phyloP scores from a whole-genome alignment of 2,113 vertebrate genomes.

The Semnornis frantzii region DNA sequence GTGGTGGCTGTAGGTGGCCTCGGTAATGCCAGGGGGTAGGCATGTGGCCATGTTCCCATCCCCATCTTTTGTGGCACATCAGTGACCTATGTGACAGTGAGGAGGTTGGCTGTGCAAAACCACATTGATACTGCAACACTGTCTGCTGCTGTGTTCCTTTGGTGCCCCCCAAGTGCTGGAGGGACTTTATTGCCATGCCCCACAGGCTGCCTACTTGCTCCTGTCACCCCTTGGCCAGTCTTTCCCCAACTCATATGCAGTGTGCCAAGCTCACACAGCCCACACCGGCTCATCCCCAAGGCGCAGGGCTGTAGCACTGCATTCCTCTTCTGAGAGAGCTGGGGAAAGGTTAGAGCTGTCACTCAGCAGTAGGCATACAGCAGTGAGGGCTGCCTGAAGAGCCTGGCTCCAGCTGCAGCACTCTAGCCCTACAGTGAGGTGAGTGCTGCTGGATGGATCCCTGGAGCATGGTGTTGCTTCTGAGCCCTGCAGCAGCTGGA shows the following conservation, averaged over 20 bases:
- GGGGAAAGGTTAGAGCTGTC: slow-evolving; percentile 47
- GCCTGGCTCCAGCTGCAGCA: not conserved
- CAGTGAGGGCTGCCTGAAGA: not conserved
- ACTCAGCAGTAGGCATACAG: not conserved
- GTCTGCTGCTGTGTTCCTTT: not conserved
- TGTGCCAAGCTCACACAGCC: accelerated
- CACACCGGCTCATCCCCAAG: accelerated
- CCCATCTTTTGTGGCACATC: not conserved
- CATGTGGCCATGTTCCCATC: not conserved
- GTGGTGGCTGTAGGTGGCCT: slow-evolving; percentile 90
- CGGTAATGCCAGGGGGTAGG: slow-evolving; percentile 73
- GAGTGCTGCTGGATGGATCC: not conserved
- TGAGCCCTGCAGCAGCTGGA: not conserved
- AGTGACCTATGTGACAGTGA: not conserved
- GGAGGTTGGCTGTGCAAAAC: not conserved
- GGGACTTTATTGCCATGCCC: not conserved
- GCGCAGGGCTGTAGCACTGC: not conserved
- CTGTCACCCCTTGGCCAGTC: not conserved
- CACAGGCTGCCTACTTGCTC: not conserved
- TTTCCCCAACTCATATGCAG: not conserved
- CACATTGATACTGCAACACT: not conserved
- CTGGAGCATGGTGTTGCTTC: not conserved
- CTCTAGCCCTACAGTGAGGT: not conserved
- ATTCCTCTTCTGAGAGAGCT: not conserved
- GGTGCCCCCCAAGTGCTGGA: not conserved